phyloP scores from a whole-genome alignment of 1,140 invertebrate species.

The Drosophila paulistorum region DNA sequence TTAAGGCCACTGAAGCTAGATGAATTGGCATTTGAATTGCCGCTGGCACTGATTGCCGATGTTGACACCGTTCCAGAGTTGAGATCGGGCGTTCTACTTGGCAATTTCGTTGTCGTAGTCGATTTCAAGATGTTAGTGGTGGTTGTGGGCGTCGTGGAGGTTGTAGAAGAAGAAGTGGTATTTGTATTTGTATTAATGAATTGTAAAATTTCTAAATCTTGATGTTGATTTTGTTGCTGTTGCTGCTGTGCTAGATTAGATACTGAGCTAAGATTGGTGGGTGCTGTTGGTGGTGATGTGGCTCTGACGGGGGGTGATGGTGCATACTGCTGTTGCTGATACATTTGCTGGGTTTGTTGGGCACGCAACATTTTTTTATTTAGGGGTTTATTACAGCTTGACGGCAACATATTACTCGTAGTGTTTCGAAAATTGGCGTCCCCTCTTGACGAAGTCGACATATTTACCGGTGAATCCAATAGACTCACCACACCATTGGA shows the following conservation, averaged over 20 bases:
- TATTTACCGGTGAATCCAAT: constrained; percentile 69
- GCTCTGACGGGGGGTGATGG: constrained; percentile 34
- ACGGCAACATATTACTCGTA: constrained; percentile 30
- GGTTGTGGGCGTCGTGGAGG: constrained; percentile 38
- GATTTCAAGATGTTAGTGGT: constrained; percentile 24
- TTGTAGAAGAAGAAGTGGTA: constrained; percentile 53
- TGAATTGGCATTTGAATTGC: constrained; percentile 24
- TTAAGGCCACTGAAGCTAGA: constrained; percentile 63
- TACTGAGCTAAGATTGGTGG: constrained; percentile 55
- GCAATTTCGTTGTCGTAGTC: constrained; percentile 32
- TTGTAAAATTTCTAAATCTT: constrained; percentile 79
- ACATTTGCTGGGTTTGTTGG: constrained; percentile 68
- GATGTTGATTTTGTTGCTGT: constrained; percentile 60
- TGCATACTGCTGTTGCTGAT: constrained; percentile 68
- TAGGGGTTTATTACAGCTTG: constrained; percentile 56
- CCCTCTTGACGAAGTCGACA: constrained; percentile 45
- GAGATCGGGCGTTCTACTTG: constrained; percentile 76
- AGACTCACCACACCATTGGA: constrained; percentile 49
- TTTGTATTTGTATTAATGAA: constrained; percentile 67
- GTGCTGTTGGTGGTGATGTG: constrained; percentile 29
- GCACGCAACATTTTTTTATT: constrained; percentile 82
- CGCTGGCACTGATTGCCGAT: constrained; percentile 32
- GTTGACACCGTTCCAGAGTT: constrained; percentile 37
- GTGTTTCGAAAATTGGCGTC: not conserved
- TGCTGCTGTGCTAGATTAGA: constrained; percentile 38